Percentiles rank a stretch among this genome's conserved stretches.
phyloP scores from a whole-genome alignment of 2,888 invertebrate genomes.

The Leptura quadrifasciata region DNA sequence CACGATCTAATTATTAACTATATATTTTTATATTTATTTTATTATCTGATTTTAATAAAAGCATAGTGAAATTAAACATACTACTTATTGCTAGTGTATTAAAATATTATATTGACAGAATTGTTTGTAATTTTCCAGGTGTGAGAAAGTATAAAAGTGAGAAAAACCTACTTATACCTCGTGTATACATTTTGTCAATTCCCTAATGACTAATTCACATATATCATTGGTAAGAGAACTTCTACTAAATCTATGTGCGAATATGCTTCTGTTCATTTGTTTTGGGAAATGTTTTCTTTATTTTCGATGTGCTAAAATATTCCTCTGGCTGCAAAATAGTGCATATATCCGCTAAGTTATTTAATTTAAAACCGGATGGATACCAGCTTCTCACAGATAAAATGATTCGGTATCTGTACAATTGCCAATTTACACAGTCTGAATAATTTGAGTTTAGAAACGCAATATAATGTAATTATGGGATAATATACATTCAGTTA shows the following conservation, averaged over 20 bases:
- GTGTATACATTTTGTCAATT: constrained; percentile 36
- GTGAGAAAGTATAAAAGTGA: constrained; percentile 49
- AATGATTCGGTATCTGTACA: neutral
- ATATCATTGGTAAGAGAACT: constrained; percentile 28
- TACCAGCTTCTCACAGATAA: neutral
- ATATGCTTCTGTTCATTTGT: neutral
- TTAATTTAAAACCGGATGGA: neutral
- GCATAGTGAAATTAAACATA: neutral
- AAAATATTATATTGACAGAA: neutral
- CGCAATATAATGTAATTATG: no score
- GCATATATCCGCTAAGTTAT: neutral
- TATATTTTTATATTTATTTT: constrained; percentile 12
- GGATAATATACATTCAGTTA: no score
- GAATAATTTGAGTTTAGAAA: no score
- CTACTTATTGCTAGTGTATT: constrained; percentile 21
- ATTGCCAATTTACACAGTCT: no score
- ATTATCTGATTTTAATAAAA: constrained; percentile 2
- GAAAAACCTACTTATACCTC: constrained; percentile 45
- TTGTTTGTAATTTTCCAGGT: constrained; percentile 46
- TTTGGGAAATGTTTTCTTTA: neutral
- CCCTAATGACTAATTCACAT: constrained; percentile 22
- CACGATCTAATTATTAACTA: neutral
- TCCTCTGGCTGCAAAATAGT: neutral
- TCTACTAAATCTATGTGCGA: neutral
- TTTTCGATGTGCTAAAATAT: neutral